Conservation (phyloP, 2,797 vertebrate genomes). For the Paramormyrops hopkinsi region DNA sequence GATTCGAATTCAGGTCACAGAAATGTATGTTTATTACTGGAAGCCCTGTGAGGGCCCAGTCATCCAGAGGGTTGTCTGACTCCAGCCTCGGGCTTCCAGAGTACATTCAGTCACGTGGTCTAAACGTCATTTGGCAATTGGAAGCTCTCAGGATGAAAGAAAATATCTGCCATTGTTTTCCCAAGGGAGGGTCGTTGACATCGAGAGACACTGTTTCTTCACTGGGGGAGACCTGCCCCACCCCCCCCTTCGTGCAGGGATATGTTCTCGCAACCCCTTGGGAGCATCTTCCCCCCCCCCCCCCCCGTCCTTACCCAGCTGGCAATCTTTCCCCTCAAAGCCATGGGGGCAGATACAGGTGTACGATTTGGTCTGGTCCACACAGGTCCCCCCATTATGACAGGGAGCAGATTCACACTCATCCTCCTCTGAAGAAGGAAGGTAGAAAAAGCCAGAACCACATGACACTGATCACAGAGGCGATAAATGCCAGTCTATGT, state of each 20-base stretch:
- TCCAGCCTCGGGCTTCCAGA: neutral
- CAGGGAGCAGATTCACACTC: constrained; percentile 56
- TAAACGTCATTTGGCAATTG: neutral
- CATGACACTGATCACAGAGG: neutral
- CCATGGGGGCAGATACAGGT: constrained; percentile 52
- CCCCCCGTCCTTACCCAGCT: constrained; percentile 47
- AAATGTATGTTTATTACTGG: neutral
- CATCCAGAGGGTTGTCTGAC: neutral
- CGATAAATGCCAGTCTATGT: neutral
- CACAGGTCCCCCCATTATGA: constrained; percentile 57
- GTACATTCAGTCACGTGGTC: neutral
- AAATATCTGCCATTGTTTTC: neutral
- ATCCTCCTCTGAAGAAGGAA: constrained; percentile 47
- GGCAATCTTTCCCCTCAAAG: constrained; percentile 59
- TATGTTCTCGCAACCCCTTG: neutral
- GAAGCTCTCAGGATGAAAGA: neutral
- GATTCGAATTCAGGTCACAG: neutral
- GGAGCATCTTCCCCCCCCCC: neutral
- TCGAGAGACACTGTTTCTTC: neutral
- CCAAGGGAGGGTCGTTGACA: neutral
- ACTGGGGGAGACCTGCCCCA: neutral
- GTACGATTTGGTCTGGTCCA: constrained; percentile 43
- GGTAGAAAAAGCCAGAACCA: neutral
- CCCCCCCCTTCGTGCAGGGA: neutral
- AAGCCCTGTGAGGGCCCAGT: neutral